A percentile compares a stretch with the other conserved stretches of the same genome.
phyloP scores from a whole-genome alignment of 2,113 vertebrate genomes.

The Crotalus viridis region DNA sequence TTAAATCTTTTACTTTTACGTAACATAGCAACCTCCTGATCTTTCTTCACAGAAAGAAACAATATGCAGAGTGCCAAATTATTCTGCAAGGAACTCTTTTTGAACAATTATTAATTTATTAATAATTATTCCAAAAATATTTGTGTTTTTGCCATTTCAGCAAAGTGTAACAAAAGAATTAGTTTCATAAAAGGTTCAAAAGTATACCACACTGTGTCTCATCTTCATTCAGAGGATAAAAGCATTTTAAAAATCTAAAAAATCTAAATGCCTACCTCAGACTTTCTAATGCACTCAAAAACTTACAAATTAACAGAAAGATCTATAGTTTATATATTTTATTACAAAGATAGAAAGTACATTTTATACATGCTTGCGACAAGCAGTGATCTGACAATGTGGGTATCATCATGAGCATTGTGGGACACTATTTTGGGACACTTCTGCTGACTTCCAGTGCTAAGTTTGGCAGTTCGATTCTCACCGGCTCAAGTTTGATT shows the following conservation, averaged over 20 bases:
- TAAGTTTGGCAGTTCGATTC: not conserved
- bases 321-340: not conserved
- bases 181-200: slow-evolving; percentile 22
- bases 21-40: slow-evolving; percentile 13
- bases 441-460: not conserved
- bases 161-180: slow-evolving; percentile 43
- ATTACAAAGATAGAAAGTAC: not conserved
- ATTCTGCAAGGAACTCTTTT: slow-evolving; percentile 22
- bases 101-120: slow-evolving; percentile 37
- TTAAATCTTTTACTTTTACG: slow-evolving; percentile 37
- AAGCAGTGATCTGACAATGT: not conserved
- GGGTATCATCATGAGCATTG: not conserved
- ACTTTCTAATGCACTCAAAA: slow-evolving; percentile 24
- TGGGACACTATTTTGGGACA: not conserved
- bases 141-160: slow-evolving; percentile 25
- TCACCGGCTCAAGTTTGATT: not conserved
- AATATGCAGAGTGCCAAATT: slow-evolving; percentile 25
- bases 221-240: slow-evolving; percentile 31
- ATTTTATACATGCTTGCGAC: not conserved
- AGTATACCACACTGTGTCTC: slow-evolving; percentile 43
- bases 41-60: slow-evolving; percentile 31
- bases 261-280: slow-evolving; percentile 17
- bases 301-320: not conserved
- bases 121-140: slow-evolving; percentile 43
- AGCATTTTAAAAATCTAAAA: not conserved